Evolutionary conservation across 2,113 vertebrate species (phyloP).

Genomic region (Mus musculus): DNA sequence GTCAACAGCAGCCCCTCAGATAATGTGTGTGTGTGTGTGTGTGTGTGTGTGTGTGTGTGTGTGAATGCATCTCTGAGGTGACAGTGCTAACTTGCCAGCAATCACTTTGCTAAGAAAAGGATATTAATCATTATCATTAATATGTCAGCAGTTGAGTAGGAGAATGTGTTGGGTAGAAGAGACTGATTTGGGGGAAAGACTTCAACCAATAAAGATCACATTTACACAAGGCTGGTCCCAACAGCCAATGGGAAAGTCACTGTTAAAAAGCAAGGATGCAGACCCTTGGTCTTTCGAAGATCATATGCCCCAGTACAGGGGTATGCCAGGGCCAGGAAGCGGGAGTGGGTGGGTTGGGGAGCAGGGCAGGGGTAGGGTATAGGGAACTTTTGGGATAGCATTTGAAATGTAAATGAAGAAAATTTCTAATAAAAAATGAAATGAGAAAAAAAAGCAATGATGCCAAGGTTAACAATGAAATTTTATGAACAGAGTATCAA

Average conservation of each 20-base stretch:
- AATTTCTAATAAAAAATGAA: too few species aligned
- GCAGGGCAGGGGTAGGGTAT: too few species aligned
- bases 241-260: neutral
- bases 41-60: neutral
- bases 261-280: fast-evolving
- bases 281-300: too few species aligned
- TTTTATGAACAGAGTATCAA: neutral
- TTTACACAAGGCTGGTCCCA: neutral
- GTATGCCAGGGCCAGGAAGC: too few species aligned
- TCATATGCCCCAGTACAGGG: too few species aligned
- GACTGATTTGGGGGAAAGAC: neutral
- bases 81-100: neutral
- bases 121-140: neutral
- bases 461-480: neutral
- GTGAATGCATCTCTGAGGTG: neutral
- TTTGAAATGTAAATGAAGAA: too few species aligned
- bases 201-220: neutral
- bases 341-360: too few species aligned
- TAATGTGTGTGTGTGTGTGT: neutral
- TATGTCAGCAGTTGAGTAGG: neutral
- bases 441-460: neutral
- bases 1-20: neutral
- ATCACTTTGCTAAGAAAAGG: neutral
- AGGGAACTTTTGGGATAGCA: too few species aligned
- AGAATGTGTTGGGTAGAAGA: neutral